These are phyloP conservation scores for Benthosema pterotum DNA, from an alignment of 2,797 vertebrate genomes.

Conservation along the genomic window DNA sequence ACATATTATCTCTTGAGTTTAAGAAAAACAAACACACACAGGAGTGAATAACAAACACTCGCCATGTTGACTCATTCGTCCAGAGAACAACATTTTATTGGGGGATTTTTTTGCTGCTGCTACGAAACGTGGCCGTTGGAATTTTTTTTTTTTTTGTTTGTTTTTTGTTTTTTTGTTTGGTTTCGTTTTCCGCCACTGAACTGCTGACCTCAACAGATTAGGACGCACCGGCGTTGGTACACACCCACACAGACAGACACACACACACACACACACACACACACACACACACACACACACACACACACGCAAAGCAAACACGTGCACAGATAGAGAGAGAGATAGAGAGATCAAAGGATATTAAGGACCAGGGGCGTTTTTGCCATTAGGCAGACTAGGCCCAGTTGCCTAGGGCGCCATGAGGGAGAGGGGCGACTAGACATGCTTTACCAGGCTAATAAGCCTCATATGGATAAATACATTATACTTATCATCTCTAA, in stretches of 20 bases:
- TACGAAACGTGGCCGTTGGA: constrained; percentile 62
- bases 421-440: no score
- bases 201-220: constrained; percentile 65
- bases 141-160: no score
- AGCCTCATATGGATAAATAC: no score
- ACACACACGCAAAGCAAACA: constrained; percentile 25
- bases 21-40: no score
- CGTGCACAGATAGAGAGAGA: constrained; percentile 3
- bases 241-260: constrained; percentile 25
- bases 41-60: constrained; percentile 9
- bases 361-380: no score
- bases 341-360: background rate
- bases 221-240: constrained; percentile 32
- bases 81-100: constrained; percentile 29
- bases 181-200: constrained; percentile 45
- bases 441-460: no score
- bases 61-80: constrained; percentile 29
- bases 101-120: constrained; percentile 64
- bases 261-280: constrained; percentile 13
- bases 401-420: no score
- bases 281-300: constrained; percentile 17
- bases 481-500: no score
- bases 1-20: no score
- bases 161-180: no score
- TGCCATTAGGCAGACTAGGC: no score